A percentile compares a stretch with the other conserved stretches of the same genome.
Evolutionary conservation across 2,113 vertebrate genomes (phyloP).

Genomic region (Grus americana): DNA sequence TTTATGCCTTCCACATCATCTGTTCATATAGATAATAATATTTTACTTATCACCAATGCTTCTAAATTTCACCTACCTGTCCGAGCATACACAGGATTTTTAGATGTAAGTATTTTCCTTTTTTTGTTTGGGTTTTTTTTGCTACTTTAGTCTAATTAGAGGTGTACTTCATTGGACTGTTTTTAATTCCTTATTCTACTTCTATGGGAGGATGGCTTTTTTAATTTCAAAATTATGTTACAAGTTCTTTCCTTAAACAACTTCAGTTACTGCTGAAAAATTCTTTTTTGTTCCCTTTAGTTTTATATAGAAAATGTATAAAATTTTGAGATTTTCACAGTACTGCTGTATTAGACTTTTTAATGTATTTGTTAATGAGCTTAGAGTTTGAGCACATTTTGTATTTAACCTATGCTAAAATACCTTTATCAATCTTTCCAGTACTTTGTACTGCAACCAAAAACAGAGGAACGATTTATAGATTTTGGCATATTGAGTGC

Average conservation of each 20-base stretch:
- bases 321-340: neutral
- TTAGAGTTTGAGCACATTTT: neutral
- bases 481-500: constrained; percentile 96
- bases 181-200: neutral
- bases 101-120: constrained; percentile 84
- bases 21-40: constrained; percentile 94
- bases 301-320: neutral
- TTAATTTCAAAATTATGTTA: neutral
- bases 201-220: neutral
- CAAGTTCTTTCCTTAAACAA: neutral
- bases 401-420: neutral
- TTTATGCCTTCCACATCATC: constrained; percentile 93
- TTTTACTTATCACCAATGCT: constrained; percentile 96
- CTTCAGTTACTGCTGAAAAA: neutral
- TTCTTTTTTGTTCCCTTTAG: neutral
- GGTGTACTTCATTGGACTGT: neutral
- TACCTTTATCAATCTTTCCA: constrained; percentile 63
- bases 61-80: constrained; percentile 98
- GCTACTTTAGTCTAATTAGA: neutral
- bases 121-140: neutral
- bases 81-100: constrained; percentile 94
- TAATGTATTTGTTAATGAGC: neutral
- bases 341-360: neutral
- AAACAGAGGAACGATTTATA: constrained; percentile 86
- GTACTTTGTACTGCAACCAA: constrained; percentile 90